Percentiles rank a stretch among this genome's conserved stretches.
These are phyloP conservation scores for Matsumurasca onukii DNA, from an alignment of 1,140 invertebrate genomes.

Conservation along the genomic window DNA sequence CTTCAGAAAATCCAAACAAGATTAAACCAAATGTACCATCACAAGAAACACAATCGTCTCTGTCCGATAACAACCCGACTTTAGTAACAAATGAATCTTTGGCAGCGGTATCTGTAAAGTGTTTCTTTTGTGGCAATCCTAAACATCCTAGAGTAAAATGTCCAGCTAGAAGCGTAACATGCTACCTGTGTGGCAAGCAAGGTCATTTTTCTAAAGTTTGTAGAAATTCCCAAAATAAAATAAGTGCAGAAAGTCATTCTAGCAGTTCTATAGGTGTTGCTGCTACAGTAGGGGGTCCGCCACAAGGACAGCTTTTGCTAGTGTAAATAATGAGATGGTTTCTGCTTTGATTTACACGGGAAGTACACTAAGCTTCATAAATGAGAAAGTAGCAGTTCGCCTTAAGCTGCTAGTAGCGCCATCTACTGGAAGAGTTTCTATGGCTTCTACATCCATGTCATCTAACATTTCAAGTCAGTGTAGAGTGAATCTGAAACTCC, in stretches of 20 bases:
- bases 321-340: slow-evolving; percentile 57
- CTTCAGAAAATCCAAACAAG: too few relatives aligned
- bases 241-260: background rate
- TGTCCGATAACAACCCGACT: background rate
- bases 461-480: background rate
- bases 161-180: background rate
- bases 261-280: background rate
- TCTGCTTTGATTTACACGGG: background rate
- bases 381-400: background rate
- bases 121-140: background rate
- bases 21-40: background rate
- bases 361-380: background rate
- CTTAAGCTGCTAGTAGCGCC: slow-evolving; percentile 40
- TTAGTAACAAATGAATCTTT: background rate
- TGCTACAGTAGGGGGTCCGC: background rate
- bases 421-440: slow-evolving; percentile 61
- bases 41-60: background rate
- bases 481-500: background rate
- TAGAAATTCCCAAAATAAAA: background rate
- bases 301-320: background rate
- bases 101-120: background rate
- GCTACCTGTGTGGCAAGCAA: background rate
- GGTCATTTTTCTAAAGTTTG: background rate
- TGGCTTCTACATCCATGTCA: background rate
- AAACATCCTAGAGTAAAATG: background rate